Conservation (phyloP, 1,140 invertebrate species). For the Drosophila suzukii region DNA sequence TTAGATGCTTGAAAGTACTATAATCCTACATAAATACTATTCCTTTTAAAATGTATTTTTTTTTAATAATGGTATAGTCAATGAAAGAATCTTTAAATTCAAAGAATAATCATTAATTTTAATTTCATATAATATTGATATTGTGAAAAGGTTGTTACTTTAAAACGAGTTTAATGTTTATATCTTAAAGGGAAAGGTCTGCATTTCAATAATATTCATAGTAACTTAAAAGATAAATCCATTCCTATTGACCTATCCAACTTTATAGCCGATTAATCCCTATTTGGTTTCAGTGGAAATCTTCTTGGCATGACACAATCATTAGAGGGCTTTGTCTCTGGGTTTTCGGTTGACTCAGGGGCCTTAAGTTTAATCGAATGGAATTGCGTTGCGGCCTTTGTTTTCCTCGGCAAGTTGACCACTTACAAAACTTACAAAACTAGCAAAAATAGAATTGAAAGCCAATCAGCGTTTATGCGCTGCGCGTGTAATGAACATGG, state of each 20-base stretch:
- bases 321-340: constrained; percentile 7
- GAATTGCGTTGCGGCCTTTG: constrained; percentile 36
- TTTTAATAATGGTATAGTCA: no score
- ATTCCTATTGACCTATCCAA: background rate
- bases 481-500: constrained; percentile 17
- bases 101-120: no score
- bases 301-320: constrained; percentile 3
- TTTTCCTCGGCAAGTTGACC: constrained; percentile 7
- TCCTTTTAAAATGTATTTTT: no score
- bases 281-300: background rate
- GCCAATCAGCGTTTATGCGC: constrained; percentile 31
- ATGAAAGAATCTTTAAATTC: no score
- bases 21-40: no score
- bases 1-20: no score
- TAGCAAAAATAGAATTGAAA: constrained; percentile 2
- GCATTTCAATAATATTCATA: no score
- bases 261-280: background rate
- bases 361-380: constrained; percentile 16
- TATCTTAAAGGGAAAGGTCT: no score
- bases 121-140: no score
- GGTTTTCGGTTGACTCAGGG: constrained; percentile 19
- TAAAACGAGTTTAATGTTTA: no score
- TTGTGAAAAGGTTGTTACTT: no score
- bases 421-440: constrained; percentile 26
- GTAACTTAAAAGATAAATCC: no score